These are phyloP conservation scores for Noctua fimbriata DNA, from an alignment of 2,888 invertebrate genomes.

Conservation along the genomic window DNA sequence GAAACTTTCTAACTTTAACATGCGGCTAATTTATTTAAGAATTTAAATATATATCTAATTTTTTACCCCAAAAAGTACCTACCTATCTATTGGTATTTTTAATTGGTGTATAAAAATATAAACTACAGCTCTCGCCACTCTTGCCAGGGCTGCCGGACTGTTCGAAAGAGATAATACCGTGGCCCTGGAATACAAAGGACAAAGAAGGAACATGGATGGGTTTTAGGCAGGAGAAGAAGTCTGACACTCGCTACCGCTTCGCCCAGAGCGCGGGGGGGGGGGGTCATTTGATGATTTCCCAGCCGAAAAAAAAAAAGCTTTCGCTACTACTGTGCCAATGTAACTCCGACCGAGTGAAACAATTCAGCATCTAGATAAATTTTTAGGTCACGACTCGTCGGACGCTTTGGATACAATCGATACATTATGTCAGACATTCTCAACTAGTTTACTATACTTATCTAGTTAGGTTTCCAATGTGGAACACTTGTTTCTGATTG, in stretches of 20 bases:
- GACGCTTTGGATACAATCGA: constrained; percentile 47
- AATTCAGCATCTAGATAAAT: constrained; percentile 40
- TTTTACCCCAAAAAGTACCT: neutral
- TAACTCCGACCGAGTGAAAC: constrained; percentile 11
- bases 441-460: constrained; percentile 5
- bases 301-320: too few relatives aligned
- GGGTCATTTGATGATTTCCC: too few relatives aligned
- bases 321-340: neutral
- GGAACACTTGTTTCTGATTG: constrained; percentile 31
- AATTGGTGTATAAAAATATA: neutral
- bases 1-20: neutral
- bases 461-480: constrained; percentile 10
- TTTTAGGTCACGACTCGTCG: constrained; percentile 9
- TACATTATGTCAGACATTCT: constrained; percentile 40
- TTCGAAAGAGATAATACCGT: too few relatives aligned
- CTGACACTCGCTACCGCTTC: too few relatives aligned
- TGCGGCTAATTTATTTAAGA: neutral
- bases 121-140: neutral
- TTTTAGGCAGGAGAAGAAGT: too few relatives aligned
- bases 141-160: too few relatives aligned
- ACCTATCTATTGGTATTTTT: neutral
- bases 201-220: too few relatives aligned
- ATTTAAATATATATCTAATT: neutral
- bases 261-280: too few relatives aligned
- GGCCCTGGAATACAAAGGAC: too few relatives aligned